Evolutionary conservation across 1,140 invertebrate genomes (phyloP), one percentile per base, ranked within the genome.

Genomic region (Drosophila nigrodunni): DNA sequence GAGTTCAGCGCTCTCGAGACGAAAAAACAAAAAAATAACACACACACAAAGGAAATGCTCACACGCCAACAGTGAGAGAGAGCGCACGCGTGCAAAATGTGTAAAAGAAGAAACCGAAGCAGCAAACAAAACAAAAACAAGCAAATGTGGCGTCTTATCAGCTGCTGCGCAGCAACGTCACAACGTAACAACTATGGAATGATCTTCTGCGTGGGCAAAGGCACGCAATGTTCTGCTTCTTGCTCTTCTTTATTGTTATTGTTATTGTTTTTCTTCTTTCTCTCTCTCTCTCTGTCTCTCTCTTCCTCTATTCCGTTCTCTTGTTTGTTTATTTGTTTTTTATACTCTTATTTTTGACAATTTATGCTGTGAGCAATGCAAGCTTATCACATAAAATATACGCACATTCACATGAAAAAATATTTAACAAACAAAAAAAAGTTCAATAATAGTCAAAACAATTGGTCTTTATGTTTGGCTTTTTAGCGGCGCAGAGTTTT

Each of bases 111-210:
- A 57, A 18, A 21, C 15, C 13, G 35, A 30, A 30, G 54, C 55
- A 50, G 61, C 52, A 55, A 64, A 64, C 46, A 54, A 65, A 66
- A 46, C 62, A 43, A 66, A 66, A 57, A 68, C 30, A 47, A 68
- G 30, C 25, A 46, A 30, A 15, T 59, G 44, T 59, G 66, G 54
- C 43, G 50, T 64, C 80, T 87, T 87, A 88, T 87, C 85, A 87
- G 80, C 66, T 73, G 74, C 59, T 60, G 10, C 25, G 59, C 50
- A 49, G 54, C 43, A 75, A 75, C 73, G 73, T 75, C 60, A 75
- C 73, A 30, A 30, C 25, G 25, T 30, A 30, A 30, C 25, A 30
- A 30, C 25, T 43, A 39, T 77, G 82, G 79, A 87, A 86, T 82
- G 80, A 85, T 83, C 69, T 83, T 54, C 62, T 74, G 47, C 55